phyloP scores from a whole-genome alignment of 2,113 vertebrate species.

The Redunca redunca region DNA sequence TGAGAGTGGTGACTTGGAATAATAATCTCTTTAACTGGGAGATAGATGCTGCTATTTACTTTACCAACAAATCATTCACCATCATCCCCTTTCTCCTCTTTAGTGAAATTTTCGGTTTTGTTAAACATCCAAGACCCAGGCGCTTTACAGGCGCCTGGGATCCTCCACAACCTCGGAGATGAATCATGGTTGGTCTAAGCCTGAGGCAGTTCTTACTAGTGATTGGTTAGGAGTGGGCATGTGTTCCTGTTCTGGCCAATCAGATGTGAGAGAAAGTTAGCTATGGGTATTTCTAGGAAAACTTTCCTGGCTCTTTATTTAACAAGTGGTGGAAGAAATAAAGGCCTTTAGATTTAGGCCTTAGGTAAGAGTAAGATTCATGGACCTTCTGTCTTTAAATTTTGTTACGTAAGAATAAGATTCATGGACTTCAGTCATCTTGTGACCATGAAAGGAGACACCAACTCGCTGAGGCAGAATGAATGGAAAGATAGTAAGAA shows the following conservation, averaged over 20 bases:
- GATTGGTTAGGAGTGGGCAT: neutral
- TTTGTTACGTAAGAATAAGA: neutral
- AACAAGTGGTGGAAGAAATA: neutral
- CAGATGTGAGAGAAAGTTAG: neutral
- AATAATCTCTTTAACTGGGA: neutral
- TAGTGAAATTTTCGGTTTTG: neutral
- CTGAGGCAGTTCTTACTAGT: neutral
- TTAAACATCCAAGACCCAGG: neutral
- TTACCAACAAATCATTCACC: neutral
- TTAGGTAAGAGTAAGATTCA: neutral
- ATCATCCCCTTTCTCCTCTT: neutral
- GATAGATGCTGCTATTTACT: neutral
- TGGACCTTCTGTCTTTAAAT: neutral
- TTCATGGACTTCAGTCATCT: neutral
- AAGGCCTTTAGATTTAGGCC: neutral
- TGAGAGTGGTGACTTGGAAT: neutral
- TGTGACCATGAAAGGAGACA: neutral
- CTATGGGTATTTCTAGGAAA: neutral
- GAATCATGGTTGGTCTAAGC: neutral
- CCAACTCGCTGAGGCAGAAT: neutral
- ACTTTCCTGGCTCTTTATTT: neutral
- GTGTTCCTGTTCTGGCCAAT: neutral
- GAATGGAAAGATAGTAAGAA: neutral
- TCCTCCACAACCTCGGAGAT: rapidly evolving
- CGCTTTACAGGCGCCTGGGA: neutral